These are phyloP conservation scores for Crypturellus undulatus DNA, from an alignment of 2,113 vertebrate species.

Conservation along the genomic window DNA sequence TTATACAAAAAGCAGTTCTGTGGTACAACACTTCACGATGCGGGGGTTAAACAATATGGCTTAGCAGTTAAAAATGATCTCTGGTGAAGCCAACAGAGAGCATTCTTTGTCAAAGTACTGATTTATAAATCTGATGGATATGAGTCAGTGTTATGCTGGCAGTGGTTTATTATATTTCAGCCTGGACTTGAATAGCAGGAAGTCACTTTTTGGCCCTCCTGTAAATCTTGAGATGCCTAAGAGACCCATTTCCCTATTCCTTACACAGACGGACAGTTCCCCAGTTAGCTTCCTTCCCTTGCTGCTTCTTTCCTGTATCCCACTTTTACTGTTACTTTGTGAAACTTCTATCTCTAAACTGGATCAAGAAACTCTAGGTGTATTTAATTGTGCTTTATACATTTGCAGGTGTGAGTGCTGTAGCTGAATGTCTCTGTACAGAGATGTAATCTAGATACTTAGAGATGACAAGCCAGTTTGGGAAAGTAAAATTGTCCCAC, in stretches of 20 bases:
- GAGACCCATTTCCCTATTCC: slow-evolving; percentile 56
- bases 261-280: background rate
- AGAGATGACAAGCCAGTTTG: too few relatives aligned
- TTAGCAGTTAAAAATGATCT: background rate
- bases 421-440: background rate
- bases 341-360: background rate
- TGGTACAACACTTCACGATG: background rate
- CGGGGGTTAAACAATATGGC: background rate
- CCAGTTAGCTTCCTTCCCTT: slow-evolving; percentile 52
- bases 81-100: slow-evolving; percentile 3
- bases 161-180: slow-evolving; percentile 55
- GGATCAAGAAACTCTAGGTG: background rate
- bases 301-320: slow-evolving; percentile 7
- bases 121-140: slow-evolving; percentile 67
- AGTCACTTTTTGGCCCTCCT: slow-evolving; percentile 59
- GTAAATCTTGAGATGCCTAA: slow-evolving; percentile 50
- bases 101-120: slow-evolving; percentile 19
- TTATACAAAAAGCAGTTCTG: too few relatives aligned
- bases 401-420: background rate
- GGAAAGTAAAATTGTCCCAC: background rate
- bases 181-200: slow-evolving; percentile 64
- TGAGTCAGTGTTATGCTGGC: slow-evolving; percentile 70
- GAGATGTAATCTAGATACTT: background rate
- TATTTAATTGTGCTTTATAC: background rate
- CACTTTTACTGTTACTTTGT: background rate